A percentile compares a stretch with the other conserved stretches of the same genome.
Conservation (phyloP, 2,888 invertebrate genomes). For the Himalopsyche japonica region DNA sequence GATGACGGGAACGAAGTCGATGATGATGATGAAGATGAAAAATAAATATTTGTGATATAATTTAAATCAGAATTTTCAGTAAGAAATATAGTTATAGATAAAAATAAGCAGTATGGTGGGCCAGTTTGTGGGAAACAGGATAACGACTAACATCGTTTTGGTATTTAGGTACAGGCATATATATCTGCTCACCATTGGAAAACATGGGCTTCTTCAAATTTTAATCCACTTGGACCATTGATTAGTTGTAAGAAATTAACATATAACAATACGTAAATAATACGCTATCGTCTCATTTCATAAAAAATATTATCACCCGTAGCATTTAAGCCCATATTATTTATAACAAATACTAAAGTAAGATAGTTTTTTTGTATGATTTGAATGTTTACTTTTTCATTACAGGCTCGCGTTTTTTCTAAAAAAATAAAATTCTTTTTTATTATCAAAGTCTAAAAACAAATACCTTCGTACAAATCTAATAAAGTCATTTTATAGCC, state of each 20-base stretch:
- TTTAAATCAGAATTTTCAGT: not conserved
- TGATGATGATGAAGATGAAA: constrained; percentile 14
- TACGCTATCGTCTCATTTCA: not conserved
- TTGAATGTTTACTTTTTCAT: not conserved
- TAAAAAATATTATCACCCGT: not conserved
- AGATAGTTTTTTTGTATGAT: not conserved
- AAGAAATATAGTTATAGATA: not conserved
- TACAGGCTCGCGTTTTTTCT: not conserved
- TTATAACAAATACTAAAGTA: not conserved
- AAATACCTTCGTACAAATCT: not conserved
- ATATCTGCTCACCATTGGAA: not conserved
- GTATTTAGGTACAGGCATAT: not conserved
- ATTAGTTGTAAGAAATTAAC: not conserved
- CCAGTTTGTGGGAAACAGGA: not conserved
- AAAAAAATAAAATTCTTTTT: not conserved
- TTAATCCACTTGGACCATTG: not conserved
- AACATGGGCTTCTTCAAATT: not conserved
- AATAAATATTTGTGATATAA: constrained; percentile 31
- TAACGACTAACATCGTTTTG: not conserved
- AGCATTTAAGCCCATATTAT: not conserved
- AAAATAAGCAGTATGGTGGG: not conserved
- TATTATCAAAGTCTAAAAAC: not conserved
- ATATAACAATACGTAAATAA: not conserved
- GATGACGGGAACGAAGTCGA: constrained; percentile 41
- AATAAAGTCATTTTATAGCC: not conserved